Percentiles rank a stretch among this genome's conserved stretches.
Conservation (phyloP, 2,797 vertebrate species). For the Pseudopleuronectes americanus region DNA sequence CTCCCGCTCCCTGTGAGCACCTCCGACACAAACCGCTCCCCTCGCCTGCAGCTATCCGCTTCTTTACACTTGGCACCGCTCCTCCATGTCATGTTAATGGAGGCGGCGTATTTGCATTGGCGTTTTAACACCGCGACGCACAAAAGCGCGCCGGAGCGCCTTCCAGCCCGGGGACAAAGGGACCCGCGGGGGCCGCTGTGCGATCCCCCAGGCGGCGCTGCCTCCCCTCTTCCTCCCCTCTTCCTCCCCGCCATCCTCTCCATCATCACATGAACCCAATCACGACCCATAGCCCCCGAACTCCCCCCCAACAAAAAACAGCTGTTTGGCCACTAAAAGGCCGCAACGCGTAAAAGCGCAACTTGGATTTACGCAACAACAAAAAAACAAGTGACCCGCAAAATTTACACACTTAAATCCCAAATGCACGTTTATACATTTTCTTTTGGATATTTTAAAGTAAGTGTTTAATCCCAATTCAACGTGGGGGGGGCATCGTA, state of each 20-base stretch:
- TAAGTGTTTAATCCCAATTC: too few species aligned
- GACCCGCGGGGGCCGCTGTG: conserved; percentile 27
- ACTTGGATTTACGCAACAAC: too few species aligned
- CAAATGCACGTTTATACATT: too few species aligned
- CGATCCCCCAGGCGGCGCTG: conserved; percentile 62
- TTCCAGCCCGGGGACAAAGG: conserved; percentile 62
- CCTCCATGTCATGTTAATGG: conserved; percentile 79
- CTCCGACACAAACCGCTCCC: background rate
- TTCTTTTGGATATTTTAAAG: too few species aligned
- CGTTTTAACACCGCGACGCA: conserved; percentile 78
- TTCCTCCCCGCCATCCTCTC: conserved; percentile 2
- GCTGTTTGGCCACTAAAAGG: too few species aligned
- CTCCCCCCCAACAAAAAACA: background rate
- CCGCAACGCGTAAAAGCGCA: too few species aligned
- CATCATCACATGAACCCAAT: conserved; percentile 44
- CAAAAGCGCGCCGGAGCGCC: conserved; percentile 79
- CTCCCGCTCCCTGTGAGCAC: conserved; percentile 30
- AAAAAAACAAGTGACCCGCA: too few species aligned
- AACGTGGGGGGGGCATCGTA: too few species aligned
- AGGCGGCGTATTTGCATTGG: conserved; percentile 71
- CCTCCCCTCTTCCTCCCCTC: background rate
- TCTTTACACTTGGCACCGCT: conserved; percentile 72
- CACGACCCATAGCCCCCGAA: conserved; percentile 5
- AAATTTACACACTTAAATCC: too few species aligned
- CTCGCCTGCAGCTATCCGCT: conserved; percentile 63